phyloP scores from a whole-genome alignment of 2,888 invertebrate genomes.

The Drosophila formosana region DNA sequence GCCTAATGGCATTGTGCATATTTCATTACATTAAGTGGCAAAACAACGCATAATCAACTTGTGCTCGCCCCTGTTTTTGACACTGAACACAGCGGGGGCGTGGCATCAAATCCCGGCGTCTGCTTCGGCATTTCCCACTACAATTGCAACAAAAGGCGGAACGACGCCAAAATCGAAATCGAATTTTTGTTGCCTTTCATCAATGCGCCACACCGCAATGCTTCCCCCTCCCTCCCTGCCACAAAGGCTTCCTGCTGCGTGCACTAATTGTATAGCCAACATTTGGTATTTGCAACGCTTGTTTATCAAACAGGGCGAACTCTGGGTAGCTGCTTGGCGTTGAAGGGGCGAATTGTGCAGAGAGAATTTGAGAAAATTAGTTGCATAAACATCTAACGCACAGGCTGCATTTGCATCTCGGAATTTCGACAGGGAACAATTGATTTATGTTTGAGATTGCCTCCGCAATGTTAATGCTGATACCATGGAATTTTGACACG shows the following conservation, averaged over 20 bases:
- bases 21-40: constrained; percentile 80
- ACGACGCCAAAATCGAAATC: background rate
- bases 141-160: background rate
- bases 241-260: constrained; percentile 46
- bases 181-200: constrained; percentile 2
- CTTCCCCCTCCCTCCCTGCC: background rate
- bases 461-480: constrained; percentile 13
- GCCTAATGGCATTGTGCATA: constrained; percentile 76
- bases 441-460: constrained; percentile 18
- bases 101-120: constrained; percentile 23
- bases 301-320: constrained; percentile 46
- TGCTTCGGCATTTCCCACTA: constrained; percentile 5
- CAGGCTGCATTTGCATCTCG: constrained; percentile 27
- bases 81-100: constrained; percentile 41
- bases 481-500: constrained; percentile 19
- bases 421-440: constrained; percentile 11
- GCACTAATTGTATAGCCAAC: constrained; percentile 68
- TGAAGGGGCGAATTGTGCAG: no score
- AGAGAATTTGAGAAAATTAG: constrained; percentile 46
- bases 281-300: constrained; percentile 60
- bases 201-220: background rate
- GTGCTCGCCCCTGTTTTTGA: constrained; percentile 47
- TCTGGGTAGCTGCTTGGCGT: constrained; percentile 17
- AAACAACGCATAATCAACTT: constrained; percentile 79
- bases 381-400: constrained; percentile 53